phyloP scores from a whole-genome alignment of 2,888 invertebrate species.

The Zygogramma bicolorata region DNA sequence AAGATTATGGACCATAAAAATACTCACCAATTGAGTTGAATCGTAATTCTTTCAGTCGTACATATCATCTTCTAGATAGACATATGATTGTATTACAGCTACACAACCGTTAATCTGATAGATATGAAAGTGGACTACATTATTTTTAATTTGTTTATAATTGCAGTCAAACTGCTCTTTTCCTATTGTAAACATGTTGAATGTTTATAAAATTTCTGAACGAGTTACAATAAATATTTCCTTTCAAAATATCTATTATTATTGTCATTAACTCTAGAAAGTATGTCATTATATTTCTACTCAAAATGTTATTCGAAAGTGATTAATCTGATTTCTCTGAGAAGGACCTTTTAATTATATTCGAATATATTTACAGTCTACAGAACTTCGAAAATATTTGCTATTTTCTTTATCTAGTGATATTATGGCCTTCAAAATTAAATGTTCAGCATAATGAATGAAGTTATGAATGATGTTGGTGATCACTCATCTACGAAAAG shows the following conservation, averaged over 20 bases:
- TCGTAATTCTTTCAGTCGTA: too few relatives aligned
- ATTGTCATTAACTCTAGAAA: background rate
- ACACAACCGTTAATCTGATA: background rate
- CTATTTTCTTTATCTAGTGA: background rate
- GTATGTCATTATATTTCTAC: constrained; percentile 15
- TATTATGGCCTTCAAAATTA: background rate
- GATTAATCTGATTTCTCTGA: background rate
- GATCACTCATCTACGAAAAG: too few relatives aligned
- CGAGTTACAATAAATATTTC: constrained; percentile 15
- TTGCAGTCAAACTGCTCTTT: constrained; percentile 38
- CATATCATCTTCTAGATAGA: too few relatives aligned
- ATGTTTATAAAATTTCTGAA: constrained; percentile 28
- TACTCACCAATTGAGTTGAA: too few relatives aligned
- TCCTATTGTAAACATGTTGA: constrained; percentile 25
- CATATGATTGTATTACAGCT: too few relatives aligned
- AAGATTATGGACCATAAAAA: too few relatives aligned
- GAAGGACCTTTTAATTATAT: background rate
- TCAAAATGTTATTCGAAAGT: constrained; percentile 16
- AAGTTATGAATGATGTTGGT: too few relatives aligned
- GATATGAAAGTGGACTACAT: constrained; percentile 9
- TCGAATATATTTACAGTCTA: background rate
- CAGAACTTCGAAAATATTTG: background rate
- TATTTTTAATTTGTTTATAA: constrained; percentile 32
- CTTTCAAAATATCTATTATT: constrained; percentile 15
- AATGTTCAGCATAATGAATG: background rate